These are phyloP conservation scores for Nematopogon swammerdamellus DNA, from an alignment of 2,888 invertebrate genomes.

Conservation along the genomic window DNA sequence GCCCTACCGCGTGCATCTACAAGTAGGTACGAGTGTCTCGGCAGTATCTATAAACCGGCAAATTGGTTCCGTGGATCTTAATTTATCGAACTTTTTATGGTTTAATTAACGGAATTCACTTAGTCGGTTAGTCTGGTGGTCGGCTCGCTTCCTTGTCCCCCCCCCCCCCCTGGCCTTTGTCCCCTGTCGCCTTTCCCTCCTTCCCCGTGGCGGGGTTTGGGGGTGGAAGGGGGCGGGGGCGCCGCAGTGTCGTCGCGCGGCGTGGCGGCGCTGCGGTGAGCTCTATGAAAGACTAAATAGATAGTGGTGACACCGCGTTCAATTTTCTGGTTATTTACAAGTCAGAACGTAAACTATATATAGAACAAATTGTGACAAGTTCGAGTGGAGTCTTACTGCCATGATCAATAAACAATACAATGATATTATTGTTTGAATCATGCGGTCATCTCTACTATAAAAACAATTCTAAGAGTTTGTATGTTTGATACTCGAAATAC, in stretches of 20 bases:
- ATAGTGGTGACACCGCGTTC: too few relatives aligned
- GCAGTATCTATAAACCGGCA: neutral
- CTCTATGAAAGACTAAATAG: too few relatives aligned
- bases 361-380: too few relatives aligned
- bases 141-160: neutral
- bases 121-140: conserved; percentile 21
- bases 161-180: neutral
- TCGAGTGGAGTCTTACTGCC: too few relatives aligned
- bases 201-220: neutral
- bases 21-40: neutral
- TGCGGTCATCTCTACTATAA: too few relatives aligned
- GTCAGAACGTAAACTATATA: too few relatives aligned
- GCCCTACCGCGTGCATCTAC: too few relatives aligned
- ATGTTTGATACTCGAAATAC: too few relatives aligned
- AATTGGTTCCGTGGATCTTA: conserved; percentile 31
- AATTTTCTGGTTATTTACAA: too few relatives aligned
- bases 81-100: conserved; percentile 60
- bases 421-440: too few relatives aligned
- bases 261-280: neutral
- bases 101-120: conserved; percentile 60
- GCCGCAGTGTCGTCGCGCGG: conserved; percentile 19
- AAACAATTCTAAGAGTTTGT: too few relatives aligned
- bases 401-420: too few relatives aligned
- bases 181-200: conserved; percentile 1
- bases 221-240: conserved; percentile 13